Conservation (phyloP, 2,888 invertebrate species). For the Cryptocephalus moraei region DNA sequence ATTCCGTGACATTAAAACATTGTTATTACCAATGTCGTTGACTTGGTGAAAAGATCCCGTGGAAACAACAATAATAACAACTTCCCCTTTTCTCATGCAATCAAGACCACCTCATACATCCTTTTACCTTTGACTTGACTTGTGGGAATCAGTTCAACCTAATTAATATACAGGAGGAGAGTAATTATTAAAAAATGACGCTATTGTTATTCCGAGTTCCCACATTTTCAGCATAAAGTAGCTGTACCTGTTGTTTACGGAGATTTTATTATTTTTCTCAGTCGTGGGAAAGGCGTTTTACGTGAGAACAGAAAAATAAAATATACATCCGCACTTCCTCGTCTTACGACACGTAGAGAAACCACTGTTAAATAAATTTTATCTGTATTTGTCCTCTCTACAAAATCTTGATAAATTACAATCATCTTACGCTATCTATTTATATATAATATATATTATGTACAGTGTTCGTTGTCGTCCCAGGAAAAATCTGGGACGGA, state of each 20-base stretch:
- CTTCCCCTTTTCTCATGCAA: too few species aligned
- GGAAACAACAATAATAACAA: too few species aligned
- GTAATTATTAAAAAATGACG: slow-evolving; percentile 37
- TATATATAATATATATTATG: background rate
- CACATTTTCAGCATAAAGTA: slow-evolving; percentile 30
- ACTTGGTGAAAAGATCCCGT: too few species aligned
- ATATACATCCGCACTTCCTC: slow-evolving; percentile 13
- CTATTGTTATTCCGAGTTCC: slow-evolving; percentile 34
- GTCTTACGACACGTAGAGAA: slow-evolving; percentile 3
- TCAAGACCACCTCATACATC: background rate
- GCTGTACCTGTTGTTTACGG: slow-evolving; percentile 12
- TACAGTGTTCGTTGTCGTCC: background rate
- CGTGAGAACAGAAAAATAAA: slow-evolving; percentile 12
- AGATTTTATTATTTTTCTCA: slow-evolving; percentile 22
- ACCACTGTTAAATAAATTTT: background rate
- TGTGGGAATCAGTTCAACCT: slow-evolving; percentile 37
- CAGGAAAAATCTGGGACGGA: too few species aligned
- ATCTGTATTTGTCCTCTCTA: background rate
- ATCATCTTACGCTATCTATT: slow-evolving; percentile 1
- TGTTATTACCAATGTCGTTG: too few species aligned
- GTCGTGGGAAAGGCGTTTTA: slow-evolving; percentile 20
- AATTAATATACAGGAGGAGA: slow-evolving; percentile 38
- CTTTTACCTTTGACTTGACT: slow-evolving; percentile 11
- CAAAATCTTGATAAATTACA: slow-evolving; percentile 1
- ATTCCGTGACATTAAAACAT: too few species aligned